phyloP scores from a whole-genome alignment of 2,113 vertebrate genomes.

The Nibea albiflora region DNA sequence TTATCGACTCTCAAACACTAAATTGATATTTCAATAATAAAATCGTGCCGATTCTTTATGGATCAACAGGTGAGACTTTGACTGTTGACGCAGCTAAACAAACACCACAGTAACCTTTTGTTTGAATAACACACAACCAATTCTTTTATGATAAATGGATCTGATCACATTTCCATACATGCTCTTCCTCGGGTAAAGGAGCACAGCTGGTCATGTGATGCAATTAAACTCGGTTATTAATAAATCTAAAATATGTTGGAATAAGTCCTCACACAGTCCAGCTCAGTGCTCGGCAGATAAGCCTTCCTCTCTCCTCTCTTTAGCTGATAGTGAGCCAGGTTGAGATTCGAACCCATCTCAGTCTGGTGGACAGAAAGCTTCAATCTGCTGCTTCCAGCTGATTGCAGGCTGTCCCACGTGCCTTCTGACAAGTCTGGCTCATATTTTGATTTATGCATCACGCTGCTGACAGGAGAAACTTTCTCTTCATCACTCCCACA shows the following conservation, averaged over 20 bases:
- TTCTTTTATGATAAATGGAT: background rate
- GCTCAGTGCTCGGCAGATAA: background rate
- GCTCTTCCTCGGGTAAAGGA: background rate
- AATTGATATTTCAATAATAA: too few relatives aligned
- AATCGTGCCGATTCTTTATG: background rate
- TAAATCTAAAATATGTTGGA: background rate
- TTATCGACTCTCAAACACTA: background rate
- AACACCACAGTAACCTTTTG: background rate
- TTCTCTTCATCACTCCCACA: background rate
- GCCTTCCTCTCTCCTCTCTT: background rate
- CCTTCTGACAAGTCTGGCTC: background rate
- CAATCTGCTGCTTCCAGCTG: background rate
- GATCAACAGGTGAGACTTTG: too few relatives aligned
- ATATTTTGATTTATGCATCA: too few relatives aligned
- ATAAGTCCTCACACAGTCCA: background rate
- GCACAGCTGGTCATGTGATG: too few relatives aligned
- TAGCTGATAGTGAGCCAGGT: background rate
- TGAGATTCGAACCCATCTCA: background rate
- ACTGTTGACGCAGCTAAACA: background rate
- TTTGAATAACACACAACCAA: background rate
- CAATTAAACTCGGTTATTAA: background rate
- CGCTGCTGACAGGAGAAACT: background rate
- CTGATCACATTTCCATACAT: background rate
- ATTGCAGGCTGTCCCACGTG: background rate
- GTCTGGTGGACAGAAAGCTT: background rate